Evolutionary conservation across 23 tunicate genomes (phyloP), one percentile per base, ranked within the genome.

Genomic region (Oikopleura dioica): DNA sequence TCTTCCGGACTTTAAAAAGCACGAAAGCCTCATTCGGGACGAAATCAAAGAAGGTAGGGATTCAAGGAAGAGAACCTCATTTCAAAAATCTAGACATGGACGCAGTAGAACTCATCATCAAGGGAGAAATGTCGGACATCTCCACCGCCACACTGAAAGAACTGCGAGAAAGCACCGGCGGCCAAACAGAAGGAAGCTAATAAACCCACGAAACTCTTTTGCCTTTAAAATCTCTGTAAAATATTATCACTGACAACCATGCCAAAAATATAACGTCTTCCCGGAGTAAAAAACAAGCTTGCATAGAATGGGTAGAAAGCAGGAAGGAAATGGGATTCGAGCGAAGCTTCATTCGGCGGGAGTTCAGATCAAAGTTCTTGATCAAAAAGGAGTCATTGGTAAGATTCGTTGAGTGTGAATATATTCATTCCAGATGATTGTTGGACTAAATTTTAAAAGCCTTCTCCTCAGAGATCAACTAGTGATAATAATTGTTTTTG

Each of bases 41-140:
- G 72, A 63, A 63, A 12, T 63, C 26, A 16, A 12, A 21, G 26
- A 63, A 63, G 72, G 72, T 63, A 44, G n/a, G n/a, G n/a, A n/a
- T n/a, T n/a, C n/a, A n/a, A n/a, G n/a, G n/a, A n/a, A n/a, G n/a
- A n/a, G n/a, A n/a, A n/a, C n/a, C n/a, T n/a, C n/a, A n/a, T n/a
- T n/a, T n/a, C n/a, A n/a, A n/a, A n/a, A n/a, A n/a, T 63, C 26
- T 63, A 63, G 72, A 63, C 26, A 63, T 63, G 72, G 72, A 63
- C 26, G 72, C 72, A 16, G 72, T 63, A 4, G 30, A 63, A 63
- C 26, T 23, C 33, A 63, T 63, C 26, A 2, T 63, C 4, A 12
- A 23, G 26, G 72, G 30, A 2, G 72, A 63, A 63, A 2, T 63
- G 33, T 12, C 4, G 16, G 72, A 63, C 4, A 23, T 63, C 33